phyloP scores from a whole-genome alignment of 2,888 invertebrate species.

The Zygogramma bicolorata region DNA sequence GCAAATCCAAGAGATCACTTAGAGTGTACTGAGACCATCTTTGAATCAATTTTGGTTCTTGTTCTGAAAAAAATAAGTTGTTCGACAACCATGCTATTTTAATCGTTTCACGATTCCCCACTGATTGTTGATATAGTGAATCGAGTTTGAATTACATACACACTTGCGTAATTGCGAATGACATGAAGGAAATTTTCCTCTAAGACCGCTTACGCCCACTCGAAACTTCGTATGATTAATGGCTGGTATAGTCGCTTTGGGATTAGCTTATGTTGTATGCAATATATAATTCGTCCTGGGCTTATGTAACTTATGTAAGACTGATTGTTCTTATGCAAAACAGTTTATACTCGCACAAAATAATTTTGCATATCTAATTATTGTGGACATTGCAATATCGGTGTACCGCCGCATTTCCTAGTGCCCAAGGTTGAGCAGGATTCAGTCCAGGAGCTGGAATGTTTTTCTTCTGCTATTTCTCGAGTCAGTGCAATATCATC shows the following conservation, averaged over 20 bases:
- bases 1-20: no score
- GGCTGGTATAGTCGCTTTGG: slow-evolving; percentile 8
- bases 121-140: no score
- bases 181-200: slow-evolving; percentile 18
- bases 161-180: no score
- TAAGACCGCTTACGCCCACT: slow-evolving; percentile 27
- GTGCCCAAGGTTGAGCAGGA: slow-evolving; percentile 31
- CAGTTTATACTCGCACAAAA: slow-evolving; percentile 31
- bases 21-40: no score
- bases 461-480: no score
- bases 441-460: not conserved
- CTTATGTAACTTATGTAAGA: slow-evolving; percentile 32
- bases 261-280: slow-evolving; percentile 9
- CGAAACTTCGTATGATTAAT: slow-evolving; percentile 34
- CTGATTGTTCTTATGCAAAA: slow-evolving; percentile 38
- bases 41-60: no score
- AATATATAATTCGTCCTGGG: slow-evolving; percentile 14
- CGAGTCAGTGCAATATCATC: no score
- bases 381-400: slow-evolving; percentile 23
- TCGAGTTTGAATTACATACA: not conserved
- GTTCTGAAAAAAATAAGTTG: no score
- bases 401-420: slow-evolving; percentile 29
- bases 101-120: no score
- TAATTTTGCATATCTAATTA: slow-evolving; percentile 40
- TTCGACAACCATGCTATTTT: no score